These are phyloP conservation scores for Sebastes taczanowskii DNA, from an alignment of 2,797 vertebrate genomes.

Conservation along the genomic window DNA sequence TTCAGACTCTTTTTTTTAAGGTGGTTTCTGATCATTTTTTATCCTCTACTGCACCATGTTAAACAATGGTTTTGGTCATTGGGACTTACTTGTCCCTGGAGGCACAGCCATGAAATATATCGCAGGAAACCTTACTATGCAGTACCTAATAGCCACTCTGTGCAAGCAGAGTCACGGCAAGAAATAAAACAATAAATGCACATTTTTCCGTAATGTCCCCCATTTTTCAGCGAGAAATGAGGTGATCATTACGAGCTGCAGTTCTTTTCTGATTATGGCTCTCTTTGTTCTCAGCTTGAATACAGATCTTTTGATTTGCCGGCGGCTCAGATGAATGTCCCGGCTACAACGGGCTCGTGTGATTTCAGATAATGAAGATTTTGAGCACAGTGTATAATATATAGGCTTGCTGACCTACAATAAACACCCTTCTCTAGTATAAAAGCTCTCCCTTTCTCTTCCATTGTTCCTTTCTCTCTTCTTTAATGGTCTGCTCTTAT, in stretches of 20 bases:
- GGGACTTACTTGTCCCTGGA: slow-evolving; percentile 31
- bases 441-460: slow-evolving; percentile 7
- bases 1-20: background rate
- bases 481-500: slow-evolving; percentile 61
- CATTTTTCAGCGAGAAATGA: slow-evolving; percentile 44
- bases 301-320: slow-evolving; percentile 39
- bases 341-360: background rate
- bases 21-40: slow-evolving; percentile 9
- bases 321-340: slow-evolving; percentile 8
- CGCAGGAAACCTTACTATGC: slow-evolving; percentile 41
- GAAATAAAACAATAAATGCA: slow-evolving; percentile 30
- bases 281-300: slow-evolving; percentile 37
- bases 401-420: background rate
- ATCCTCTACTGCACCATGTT: slow-evolving; percentile 16
- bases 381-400: slow-evolving; percentile 12
- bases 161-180: background rate
- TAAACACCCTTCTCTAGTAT: background rate
- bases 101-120: slow-evolving; percentile 33
- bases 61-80: slow-evolving; percentile 40
- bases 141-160: slow-evolving; percentile 35
- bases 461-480: slow-evolving; percentile 28
- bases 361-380: slow-evolving; percentile 30
- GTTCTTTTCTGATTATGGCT: slow-evolving; percentile 31
- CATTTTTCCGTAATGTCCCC: slow-evolving; percentile 41
- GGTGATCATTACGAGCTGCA: slow-evolving; percentile 35